phyloP scores from a whole-genome alignment of 2,888 invertebrate species.

The Gymnoscelis rufifasciata region DNA sequence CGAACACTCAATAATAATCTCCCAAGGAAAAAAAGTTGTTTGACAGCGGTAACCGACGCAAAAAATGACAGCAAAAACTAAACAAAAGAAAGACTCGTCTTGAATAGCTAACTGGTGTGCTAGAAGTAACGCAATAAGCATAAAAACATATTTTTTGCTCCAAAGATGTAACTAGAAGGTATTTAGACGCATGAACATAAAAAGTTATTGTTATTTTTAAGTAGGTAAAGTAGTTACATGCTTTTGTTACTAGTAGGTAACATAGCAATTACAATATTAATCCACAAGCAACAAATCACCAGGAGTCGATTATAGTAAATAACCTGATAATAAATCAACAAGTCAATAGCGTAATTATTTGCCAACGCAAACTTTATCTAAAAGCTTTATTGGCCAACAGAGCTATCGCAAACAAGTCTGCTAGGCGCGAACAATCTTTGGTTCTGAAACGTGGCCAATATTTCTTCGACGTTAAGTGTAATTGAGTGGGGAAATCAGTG shows the following conservation, averaged over 20 bases:
- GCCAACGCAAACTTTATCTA: constrained; percentile 15
- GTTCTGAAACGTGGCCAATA: constrained; percentile 22
- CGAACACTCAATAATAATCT: constrained; percentile 32
- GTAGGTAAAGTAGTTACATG: too few species aligned
- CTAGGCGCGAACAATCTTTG: constrained; percentile 18
- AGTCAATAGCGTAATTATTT: constrained; percentile 17
- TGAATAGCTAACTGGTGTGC: constrained; percentile 30
- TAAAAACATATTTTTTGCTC: constrained; percentile 7
- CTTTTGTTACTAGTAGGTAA: neutral
- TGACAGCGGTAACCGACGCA: constrained; percentile 29
- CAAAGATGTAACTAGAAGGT: constrained; percentile 12
- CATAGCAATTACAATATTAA: neutral
- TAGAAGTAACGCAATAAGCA: constrained; percentile 9
- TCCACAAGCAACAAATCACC: neutral
- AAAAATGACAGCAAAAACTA: constrained; percentile 42
- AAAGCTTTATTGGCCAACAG: constrained; percentile 14
- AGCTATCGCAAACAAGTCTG: constrained; percentile 19
- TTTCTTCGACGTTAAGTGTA: constrained; percentile 33
- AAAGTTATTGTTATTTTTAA: constrained; percentile 1
- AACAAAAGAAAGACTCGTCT: constrained; percentile 37
- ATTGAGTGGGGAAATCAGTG: constrained; percentile 56
- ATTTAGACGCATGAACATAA: constrained; percentile 10
- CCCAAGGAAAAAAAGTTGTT: constrained; percentile 27
- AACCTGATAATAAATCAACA: constrained; percentile 5
- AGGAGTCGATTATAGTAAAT: neutral